Percentiles rank a stretch among this genome's conserved stretches.
Evolutionary conservation across 2,797 vertebrate genomes (phyloP).

Genomic region (Sparidentex hasta): DNA sequence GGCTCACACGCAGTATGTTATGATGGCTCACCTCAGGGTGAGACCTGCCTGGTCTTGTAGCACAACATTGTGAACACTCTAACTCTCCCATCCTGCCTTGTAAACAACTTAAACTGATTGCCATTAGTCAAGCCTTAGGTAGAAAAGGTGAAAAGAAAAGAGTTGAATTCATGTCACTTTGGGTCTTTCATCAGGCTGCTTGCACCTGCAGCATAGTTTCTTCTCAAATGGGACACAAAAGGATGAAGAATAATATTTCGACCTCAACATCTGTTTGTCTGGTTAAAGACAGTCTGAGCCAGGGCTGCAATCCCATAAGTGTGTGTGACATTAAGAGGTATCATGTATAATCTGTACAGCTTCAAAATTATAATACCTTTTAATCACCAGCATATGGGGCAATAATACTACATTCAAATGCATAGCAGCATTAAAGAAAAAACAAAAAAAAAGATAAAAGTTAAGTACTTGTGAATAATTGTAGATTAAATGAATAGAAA

Average conservation of each 20-base stretch:
- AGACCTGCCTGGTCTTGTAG: slow-evolving; percentile 65
- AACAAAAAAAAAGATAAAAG: not conserved
- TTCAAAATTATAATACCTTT: not conserved
- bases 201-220: slow-evolving; percentile 39
- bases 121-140: slow-evolving; percentile 25
- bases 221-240: slow-evolving; percentile 26
- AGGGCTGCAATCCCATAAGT: slow-evolving; percentile 24
- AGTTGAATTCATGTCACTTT: slow-evolving; percentile 38
- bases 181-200: slow-evolving; percentile 28
- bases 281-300: slow-evolving; percentile 31
- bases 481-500: not conserved
- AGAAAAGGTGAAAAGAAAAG: slow-evolving; percentile 18
- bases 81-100: slow-evolving; percentile 26
- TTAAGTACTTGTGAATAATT: not conserved
- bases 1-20: slow-evolving; percentile 32
- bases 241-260: slow-evolving; percentile 15
- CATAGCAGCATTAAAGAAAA: not conserved
- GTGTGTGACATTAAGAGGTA: slow-evolving; percentile 23
- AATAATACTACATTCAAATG: slow-evolving; percentile 1
- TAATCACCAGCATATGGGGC: slow-evolving; percentile 4
- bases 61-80: slow-evolving; percentile 31
- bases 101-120: slow-evolving; percentile 43
- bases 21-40: slow-evolving; percentile 21
- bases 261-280: slow-evolving; percentile 29
- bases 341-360: slow-evolving; percentile 17